Conservation (phyloP, 1,140 invertebrate genomes). For the Caenorhabditis brenneri region DNA sequence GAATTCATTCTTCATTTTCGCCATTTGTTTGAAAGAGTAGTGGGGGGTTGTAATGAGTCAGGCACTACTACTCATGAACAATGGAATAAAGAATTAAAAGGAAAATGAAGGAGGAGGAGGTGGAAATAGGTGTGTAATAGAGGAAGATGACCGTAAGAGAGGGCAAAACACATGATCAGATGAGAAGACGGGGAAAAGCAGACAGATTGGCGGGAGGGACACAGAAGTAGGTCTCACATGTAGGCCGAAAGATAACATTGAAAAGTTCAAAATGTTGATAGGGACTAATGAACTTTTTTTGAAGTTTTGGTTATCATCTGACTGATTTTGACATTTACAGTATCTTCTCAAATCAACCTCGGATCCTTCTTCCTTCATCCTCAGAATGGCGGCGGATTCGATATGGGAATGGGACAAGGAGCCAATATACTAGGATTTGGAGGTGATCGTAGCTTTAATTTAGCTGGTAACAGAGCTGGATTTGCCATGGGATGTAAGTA, state of each 20-base stretch:
- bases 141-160: conserved; percentile 2
- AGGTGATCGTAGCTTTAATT: conserved; percentile 52
- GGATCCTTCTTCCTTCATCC: conserved; percentile 52
- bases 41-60: conserved; percentile 21
- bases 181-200: neutral
- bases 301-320: too few species aligned
- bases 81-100: conserved; percentile 28
- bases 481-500: conserved; percentile 53
- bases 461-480: conserved; percentile 38
- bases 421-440: conserved; percentile 56
- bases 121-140: neutral
- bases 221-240: conserved; percentile 3
- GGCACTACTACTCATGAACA: conserved; percentile 3
- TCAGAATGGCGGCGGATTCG: conserved; percentile 47
- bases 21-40: conserved; percentile 31
- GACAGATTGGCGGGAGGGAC: conserved; percentile 15
- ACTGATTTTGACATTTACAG: conserved; percentile 27
- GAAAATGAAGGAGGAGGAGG: neutral
- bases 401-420: conserved; percentile 52
- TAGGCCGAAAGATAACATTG: neutral
- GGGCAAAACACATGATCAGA: conserved; percentile 29
- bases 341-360: conserved; percentile 51
- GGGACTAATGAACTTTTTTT: too few species aligned
- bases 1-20: conserved; percentile 26
- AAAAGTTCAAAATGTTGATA: too few species aligned